Conservation (phyloP, 64 coral and sea anemone species). For the Montipora efflorescens region DNA sequence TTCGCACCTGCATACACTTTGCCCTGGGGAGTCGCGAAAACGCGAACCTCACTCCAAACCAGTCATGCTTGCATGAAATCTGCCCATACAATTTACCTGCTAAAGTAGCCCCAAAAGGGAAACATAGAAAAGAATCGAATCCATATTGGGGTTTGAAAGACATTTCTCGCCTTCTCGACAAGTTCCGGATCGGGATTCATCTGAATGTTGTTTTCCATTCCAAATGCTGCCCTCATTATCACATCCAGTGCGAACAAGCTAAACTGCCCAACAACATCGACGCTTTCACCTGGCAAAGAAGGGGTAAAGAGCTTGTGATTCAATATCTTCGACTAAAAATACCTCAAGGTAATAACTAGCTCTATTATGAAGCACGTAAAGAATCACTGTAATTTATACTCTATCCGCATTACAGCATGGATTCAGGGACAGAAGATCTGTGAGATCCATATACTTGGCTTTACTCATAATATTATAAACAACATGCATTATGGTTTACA, state of each 20-base stretch:
- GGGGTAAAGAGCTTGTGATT: too few relatives aligned
- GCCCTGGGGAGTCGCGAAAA: not conserved
- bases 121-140: conserved; percentile 73
- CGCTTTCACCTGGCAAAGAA: conserved; percentile 46
- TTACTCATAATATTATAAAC: too few relatives aligned
- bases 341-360: too few relatives aligned
- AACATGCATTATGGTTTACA: too few relatives aligned
- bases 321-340: too few relatives aligned
- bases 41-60: not conserved
- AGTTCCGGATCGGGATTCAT: conserved; percentile 31
- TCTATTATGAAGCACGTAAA: too few relatives aligned
- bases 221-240: conserved; percentile 70
- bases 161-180: conserved; percentile 61
- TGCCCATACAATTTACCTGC: not conserved
- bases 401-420: too few relatives aligned
- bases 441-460: too few relatives aligned
- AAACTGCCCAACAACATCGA: conserved; percentile 52
- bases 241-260: conserved; percentile 79
- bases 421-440: too few relatives aligned
- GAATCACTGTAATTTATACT: too few relatives aligned
- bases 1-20: too few relatives aligned
- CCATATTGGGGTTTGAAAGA: conserved; percentile 47
- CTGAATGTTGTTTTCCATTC: conserved; percentile 60
- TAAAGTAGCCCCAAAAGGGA: conserved; percentile 60
- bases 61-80: too few relatives aligned